Evolutionary conservation across 1,140 invertebrate genomes (phyloP), one percentile per base, ranked within the genome.

Genomic region (Pseudoatta argentina): DNA sequence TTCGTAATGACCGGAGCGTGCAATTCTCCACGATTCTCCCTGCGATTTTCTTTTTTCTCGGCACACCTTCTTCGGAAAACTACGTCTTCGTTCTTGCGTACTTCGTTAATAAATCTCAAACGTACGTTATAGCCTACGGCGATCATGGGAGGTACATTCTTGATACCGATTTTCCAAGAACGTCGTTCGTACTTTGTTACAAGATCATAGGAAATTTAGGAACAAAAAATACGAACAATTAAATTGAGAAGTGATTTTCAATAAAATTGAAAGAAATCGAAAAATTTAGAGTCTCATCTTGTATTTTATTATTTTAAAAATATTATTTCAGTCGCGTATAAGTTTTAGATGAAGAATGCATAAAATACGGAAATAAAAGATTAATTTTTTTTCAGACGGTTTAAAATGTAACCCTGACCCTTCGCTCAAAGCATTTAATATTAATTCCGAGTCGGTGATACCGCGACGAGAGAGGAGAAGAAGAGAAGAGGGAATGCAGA

Each of bases 1-100:
- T 88, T 88, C 86, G 63, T 88, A 88, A 88, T 67, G 77, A 69
- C 72, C 51, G 53, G 66, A 48, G 30, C 67, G 63, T 87, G 87
- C 66, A 64, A 88, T 76, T 88, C 87, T 76, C 24, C 69, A 53
- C 34, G 67, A 69, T 69, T 69, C 66, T 87, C 57, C 72, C 30
- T 39, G 55, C 44, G 69, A 83, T 73, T 83, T 83, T 61, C 79
- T 75, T 48, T 57, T 73, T 73, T 59, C 44, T 59, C 39, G 66
- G 53, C 67, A 39, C 63, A 63, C 55, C 69, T 75, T 48, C n/a
- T 8, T 75, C 53, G 78, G 66, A 57, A 81, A 81, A 81, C 34
- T 57, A 81, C 66, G n/a, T 82, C 53, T 57, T 16, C 30, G 12
- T 21, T 61, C n/a, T 48, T 55, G 18, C 27, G 27, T 51, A 51